These are phyloP conservation scores for Mesoclemmys tuberculata DNA, from an alignment of 2,113 vertebrate species.

Conservation along the genomic window DNA sequence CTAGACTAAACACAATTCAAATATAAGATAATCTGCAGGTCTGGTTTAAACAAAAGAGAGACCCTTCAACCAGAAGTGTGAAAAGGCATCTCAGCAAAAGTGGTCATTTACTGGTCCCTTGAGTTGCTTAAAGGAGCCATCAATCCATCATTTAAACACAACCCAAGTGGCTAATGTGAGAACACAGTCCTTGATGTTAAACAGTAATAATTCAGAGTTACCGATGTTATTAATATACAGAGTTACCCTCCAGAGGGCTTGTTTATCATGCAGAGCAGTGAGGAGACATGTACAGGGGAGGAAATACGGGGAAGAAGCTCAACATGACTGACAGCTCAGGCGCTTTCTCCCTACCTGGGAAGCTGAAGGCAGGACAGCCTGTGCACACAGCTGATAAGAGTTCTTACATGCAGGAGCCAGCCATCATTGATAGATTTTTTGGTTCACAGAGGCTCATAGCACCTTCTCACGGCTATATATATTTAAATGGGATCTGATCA, in stretches of 20 bases:
- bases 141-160: neutral
- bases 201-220: neutral
- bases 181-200: neutral
- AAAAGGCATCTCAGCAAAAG: neutral
- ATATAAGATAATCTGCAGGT: rapidly evolving
- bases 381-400: conserved; percentile 51
- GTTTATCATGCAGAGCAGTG: neutral
- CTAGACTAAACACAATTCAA: neutral
- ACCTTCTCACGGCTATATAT: neutral
- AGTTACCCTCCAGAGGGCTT: neutral
- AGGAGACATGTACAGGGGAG: neutral
- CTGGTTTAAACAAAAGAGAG: rapidly evolving
- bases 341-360: neutral
- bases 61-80: rapidly evolving
- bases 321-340: neutral
- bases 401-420: conserved; percentile 54
- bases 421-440: conserved; percentile 57
- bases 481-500: conserved; percentile 26
- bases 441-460: conserved; percentile 36
- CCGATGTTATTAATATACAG: too few species aligned
- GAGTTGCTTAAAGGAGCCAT: neutral
- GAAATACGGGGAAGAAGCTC: neutral
- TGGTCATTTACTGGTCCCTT: neutral
- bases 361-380: conserved; percentile 34
- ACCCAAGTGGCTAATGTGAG: neutral